phyloP scores from a whole-genome alignment of 1,140 invertebrate species.

The Amphibalanus amphitrite region DNA sequence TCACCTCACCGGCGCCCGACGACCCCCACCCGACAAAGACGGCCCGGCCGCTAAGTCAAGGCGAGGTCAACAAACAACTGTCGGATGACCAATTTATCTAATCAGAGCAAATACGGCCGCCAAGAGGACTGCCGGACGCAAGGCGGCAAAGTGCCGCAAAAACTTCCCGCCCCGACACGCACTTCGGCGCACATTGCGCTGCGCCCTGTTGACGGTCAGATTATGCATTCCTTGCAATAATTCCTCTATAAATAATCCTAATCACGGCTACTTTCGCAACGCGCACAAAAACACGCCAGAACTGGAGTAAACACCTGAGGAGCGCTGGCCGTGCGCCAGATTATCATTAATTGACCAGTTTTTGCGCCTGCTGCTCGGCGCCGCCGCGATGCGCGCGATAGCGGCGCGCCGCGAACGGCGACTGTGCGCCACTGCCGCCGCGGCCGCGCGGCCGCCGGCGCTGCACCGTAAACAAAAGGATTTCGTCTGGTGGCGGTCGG shows the following conservation, averaged over 20 bases:
- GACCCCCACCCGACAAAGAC: not conserved
- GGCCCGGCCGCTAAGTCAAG: not conserved
- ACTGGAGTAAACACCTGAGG: constrained; percentile 1
- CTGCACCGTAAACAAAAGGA: not conserved
- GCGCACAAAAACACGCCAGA: not conserved
- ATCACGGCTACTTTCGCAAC: not conserved
- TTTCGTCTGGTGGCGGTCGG: not conserved
- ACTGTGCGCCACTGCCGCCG: not conserved
- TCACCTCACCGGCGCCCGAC: too few species aligned
- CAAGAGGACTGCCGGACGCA: not conserved
- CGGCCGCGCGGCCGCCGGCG: too few species aligned
- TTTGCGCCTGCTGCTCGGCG: not conserved
- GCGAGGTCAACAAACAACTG: not conserved
- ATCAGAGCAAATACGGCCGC: not conserved
- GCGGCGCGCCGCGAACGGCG: not conserved
- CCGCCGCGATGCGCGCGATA: not conserved
- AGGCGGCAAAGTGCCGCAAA: not conserved
- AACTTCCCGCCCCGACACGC: not conserved
- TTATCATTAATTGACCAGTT: not conserved
- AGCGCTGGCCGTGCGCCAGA: not conserved
- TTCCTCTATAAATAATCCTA: constrained; percentile 2
- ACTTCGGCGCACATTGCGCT: not conserved
- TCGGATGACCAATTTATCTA: not conserved
- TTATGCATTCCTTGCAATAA: not conserved
- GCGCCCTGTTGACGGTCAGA: not conserved